Percentiles rank a stretch among this genome's conserved stretches.
These are phyloP conservation scores for Sialia sialis DNA, from an alignment of 2,113 vertebrate genomes.

Conservation along the genomic window DNA sequence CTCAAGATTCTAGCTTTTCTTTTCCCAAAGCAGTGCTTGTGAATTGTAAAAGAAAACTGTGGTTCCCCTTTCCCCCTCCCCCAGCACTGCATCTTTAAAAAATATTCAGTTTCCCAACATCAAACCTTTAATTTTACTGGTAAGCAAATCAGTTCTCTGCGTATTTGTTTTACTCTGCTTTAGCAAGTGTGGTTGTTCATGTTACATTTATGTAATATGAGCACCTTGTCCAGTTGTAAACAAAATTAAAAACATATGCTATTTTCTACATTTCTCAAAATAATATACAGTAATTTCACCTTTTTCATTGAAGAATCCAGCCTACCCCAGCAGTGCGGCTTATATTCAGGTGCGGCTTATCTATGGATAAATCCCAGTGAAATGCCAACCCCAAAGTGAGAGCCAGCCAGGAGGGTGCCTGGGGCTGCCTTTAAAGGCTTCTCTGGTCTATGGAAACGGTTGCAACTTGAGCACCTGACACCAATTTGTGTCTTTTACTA, in stretches of 20 bases:
- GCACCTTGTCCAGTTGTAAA: neutral
- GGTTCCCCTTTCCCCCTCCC: rapidly evolving
- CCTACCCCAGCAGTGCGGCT: no score
- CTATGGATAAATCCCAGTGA: no score
- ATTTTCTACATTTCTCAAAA: slow-evolving; percentile 17
- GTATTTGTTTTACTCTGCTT: neutral
- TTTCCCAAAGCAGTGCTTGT: neutral
- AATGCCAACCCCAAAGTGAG: no score
- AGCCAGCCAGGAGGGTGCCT: no score
- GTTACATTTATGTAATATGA: slow-evolving; percentile 1
- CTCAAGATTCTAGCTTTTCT: neutral
- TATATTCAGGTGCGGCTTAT: no score
- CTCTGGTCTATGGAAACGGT: no score
- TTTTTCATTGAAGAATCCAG: no score
- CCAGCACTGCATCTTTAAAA: neutral
- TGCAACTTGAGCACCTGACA: no score
- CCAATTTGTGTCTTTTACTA: no score
- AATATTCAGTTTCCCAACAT: neutral
- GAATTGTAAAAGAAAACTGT: neutral
- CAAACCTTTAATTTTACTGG: neutral
- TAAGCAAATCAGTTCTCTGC: slow-evolving; percentile 7
- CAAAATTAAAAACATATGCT: slow-evolving; percentile 9
- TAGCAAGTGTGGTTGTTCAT: neutral
- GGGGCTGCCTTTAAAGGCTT: no score
- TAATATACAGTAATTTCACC: no score